Evolutionary conservation across 1,140 invertebrate genomes (phyloP), one percentile per base, ranked within the genome.

Genomic region (Drosophila orosa): DNA sequence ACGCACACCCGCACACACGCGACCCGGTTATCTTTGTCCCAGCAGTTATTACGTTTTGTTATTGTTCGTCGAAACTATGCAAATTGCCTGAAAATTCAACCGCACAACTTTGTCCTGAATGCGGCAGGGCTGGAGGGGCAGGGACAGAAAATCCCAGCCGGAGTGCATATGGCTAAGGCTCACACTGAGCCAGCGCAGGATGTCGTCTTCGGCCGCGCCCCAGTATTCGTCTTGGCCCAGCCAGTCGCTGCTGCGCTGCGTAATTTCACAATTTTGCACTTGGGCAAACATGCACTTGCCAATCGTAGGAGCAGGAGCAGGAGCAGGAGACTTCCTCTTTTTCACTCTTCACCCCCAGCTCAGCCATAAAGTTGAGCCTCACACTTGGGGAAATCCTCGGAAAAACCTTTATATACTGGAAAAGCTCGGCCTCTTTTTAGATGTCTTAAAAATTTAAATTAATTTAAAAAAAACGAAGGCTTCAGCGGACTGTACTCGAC

Each of bases 211-310:
- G 57, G 31, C 58, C 35, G 29, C 55, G 17, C 8, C 24, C 44
- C 29, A 68, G 47, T 10, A 31, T 13, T 27, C 15, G 40, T 55
- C 25, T 19, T 37, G 19, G 35, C 50, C 73, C 45, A 63, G 45
- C 33, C 58, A 67, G 35, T 25, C 29, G 44, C 65, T 40, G 37
- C 78, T 40, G 31, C 37, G 78, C 73, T 73, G 63, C 78, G 83
- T 87, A 86, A 87, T 86, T 82, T 78, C 67, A 86, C 71, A 86
- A 79, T 82, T 86, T 87, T 87, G 75, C 75, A 87, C 75, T 87
- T 83, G 79, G 74, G 83, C 79, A 87, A 82, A 82, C 75, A 87
- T 82, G 71, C 67, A 74, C 81, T 86, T 81, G 74, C 81, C 81
- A 85, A 85, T 85, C 65, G 60, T 54, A 62, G 48, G 31, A 48